These are phyloP conservation scores for Gallinago undulata DNA, from an alignment of 2,113 vertebrate genomes.

Conservation along the genomic window DNA sequence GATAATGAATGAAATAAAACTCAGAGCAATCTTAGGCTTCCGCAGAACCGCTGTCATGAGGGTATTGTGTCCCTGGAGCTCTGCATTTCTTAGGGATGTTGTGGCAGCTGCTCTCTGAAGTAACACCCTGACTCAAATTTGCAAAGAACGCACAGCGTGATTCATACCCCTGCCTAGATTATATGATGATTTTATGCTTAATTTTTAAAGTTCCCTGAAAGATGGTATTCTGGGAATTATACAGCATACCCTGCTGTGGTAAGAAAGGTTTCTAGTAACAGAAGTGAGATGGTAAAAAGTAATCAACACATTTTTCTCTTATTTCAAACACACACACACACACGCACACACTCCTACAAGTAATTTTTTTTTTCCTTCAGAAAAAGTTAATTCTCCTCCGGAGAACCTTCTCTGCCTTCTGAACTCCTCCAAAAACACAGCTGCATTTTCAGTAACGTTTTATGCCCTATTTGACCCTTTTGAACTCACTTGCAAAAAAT, in stretches of 20 bases:
- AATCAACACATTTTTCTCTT: background rate
- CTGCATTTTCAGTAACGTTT: background rate
- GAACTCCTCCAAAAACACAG: background rate
- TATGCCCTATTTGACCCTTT: background rate
- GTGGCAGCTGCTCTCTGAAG: conserved; percentile 13
- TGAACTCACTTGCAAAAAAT: background rate
- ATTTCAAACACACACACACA: background rate
- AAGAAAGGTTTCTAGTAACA: conserved; percentile 8
- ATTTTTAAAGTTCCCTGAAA: conserved; percentile 8
- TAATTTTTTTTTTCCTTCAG: background rate
- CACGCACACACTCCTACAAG: background rate
- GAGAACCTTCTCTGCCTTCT: background rate
- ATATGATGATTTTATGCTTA: background rate
- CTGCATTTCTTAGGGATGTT: background rate
- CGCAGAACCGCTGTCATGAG: background rate
- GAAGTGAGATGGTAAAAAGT: background rate
- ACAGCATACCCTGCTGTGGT: background rate
- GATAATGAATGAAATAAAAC: background rate
- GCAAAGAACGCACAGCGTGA: background rate
- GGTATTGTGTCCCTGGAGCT: background rate
- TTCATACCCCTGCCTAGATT: background rate
- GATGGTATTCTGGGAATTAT: background rate
- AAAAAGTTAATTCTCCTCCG: background rate
- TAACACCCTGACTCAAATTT: conserved; percentile 2
- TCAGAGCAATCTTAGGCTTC: background rate